phyloP scores from a whole-genome alignment of 1,140 invertebrate species.

The Cyrtorhinus lividipennis region DNA sequence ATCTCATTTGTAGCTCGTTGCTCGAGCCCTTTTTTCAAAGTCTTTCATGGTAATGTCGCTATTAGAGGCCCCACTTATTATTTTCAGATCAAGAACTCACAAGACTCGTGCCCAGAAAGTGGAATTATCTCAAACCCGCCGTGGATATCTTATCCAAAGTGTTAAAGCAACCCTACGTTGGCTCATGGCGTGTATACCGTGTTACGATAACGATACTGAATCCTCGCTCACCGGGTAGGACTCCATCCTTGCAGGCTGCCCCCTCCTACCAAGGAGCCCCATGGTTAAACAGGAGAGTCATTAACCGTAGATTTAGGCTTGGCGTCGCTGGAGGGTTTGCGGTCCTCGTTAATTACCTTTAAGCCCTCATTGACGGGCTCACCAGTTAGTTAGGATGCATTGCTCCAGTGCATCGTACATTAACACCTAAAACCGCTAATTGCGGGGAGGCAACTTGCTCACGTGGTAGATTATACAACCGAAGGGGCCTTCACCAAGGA shows the following conservation, averaged over 20 bases:
- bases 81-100: not conserved
- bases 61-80: not conserved
- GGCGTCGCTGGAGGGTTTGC: not conserved
- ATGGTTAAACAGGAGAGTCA: too few species aligned
- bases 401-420: not conserved
- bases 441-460: not conserved
- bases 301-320: not conserved
- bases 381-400: not conserved
- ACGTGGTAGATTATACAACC: too few species aligned
- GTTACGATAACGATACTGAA: too few species aligned
- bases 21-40: not conserved
- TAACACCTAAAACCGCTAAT: not conserved
- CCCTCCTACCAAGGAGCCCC: too few species aligned
- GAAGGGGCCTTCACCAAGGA: too few species aligned
- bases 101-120: not conserved
- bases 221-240: too few species aligned
- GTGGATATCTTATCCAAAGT: too few species aligned
- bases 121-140: too few species aligned
- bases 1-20: not conserved
- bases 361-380: not conserved
- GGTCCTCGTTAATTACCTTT: not conserved
- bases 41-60: not conserved
- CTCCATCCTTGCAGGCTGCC: too few species aligned
- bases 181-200: too few species aligned
- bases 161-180: too few species aligned